These are phyloP conservation scores for Nasua narica DNA, from an alignment of 2,797 vertebrate species.

Conservation along the genomic window DNA sequence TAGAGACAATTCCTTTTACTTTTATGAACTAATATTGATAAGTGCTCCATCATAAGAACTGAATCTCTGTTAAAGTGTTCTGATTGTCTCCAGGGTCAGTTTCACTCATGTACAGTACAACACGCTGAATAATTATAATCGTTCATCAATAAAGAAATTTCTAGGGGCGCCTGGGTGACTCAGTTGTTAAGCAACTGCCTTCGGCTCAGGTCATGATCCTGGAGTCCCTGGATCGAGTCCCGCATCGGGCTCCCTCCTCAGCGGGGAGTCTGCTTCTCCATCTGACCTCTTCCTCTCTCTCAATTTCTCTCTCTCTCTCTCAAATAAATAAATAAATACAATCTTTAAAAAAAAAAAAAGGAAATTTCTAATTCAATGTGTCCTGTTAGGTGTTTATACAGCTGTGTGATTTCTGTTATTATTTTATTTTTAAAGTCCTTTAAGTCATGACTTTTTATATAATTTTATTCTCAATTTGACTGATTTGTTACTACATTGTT, in stretches of 20 bases:
- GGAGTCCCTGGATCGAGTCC: too few relatives aligned
- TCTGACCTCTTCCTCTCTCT: too few relatives aligned
- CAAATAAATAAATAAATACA: too few relatives aligned
- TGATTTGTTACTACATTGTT: not conserved
- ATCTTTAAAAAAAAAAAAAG: too few relatives aligned
- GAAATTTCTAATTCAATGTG: slow-evolving; percentile 61
- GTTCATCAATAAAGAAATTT: slow-evolving; percentile 74
- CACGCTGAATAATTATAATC: slow-evolving; percentile 75
- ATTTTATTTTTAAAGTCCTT: not conserved
- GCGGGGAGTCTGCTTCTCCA: too few relatives aligned
- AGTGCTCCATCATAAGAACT: slow-evolving; percentile 77
- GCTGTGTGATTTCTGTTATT: not conserved
- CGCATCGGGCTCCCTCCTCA: too few relatives aligned
- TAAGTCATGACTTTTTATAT: not conserved
- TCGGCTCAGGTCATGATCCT: too few relatives aligned
- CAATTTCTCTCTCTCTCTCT: too few relatives aligned
- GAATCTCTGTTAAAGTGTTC: slow-evolving; percentile 66
- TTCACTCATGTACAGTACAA: slow-evolving; percentile 71
- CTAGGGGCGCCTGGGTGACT: too few relatives aligned
- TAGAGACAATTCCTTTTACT: slow-evolving; percentile 81
- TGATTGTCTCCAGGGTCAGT: slow-evolving; percentile 48
- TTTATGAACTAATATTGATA: slow-evolving; percentile 84
- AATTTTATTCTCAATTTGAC: not conserved
- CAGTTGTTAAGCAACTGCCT: too few relatives aligned
- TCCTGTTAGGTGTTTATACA: not conserved